A percentile compares a stretch with the other conserved stretches of the same genome.
Conservation (phyloP, 2,888 invertebrate species). For the Coronaproctus castanopsis region DNA sequence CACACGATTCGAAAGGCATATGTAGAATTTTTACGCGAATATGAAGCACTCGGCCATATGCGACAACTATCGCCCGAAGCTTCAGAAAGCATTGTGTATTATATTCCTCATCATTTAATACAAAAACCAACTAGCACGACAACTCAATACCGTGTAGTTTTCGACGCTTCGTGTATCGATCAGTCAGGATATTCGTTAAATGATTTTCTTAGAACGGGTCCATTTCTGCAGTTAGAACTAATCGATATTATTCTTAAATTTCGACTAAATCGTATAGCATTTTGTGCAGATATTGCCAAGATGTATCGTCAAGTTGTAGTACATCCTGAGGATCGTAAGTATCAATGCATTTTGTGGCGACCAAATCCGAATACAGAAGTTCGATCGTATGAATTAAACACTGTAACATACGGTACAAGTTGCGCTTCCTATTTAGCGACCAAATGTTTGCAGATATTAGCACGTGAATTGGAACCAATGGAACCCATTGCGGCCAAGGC, state of each 20-base stretch:
- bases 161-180: conserved; percentile 17
- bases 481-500: conserved; percentile 14
- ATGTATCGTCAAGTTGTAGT: conserved; percentile 25
- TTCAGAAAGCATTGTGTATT: no score
- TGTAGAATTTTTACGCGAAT: conserved; percentile 8
- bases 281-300: conserved; percentile 25
- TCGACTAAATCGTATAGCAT: conserved; percentile 20
- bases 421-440: conserved; percentile 20
- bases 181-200: conserved; percentile 23
- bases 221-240: conserved; percentile 23
- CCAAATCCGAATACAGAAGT: background rate
- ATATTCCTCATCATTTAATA: conserved; percentile 20
- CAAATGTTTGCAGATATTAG: conserved; percentile 20
- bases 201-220: conserved; percentile 22
- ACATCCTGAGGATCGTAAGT: conserved; percentile 19
- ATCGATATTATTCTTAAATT: conserved; percentile 22
- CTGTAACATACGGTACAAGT: conserved; percentile 23
- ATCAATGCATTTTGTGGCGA: conserved; percentile 25
- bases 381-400: conserved; percentile 19
- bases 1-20: background rate
- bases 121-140: conserved; percentile 15
- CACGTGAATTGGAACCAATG: conserved; percentile 15
- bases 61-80: background rate
- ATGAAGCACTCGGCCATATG: conserved; percentile 4
- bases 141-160: conserved; percentile 20